Percentiles rank a stretch among this genome's conserved stretches.
These are phyloP conservation scores for Agrotis exclamationis DNA, from an alignment of 2,888 invertebrate genomes.

Conservation along the genomic window DNA sequence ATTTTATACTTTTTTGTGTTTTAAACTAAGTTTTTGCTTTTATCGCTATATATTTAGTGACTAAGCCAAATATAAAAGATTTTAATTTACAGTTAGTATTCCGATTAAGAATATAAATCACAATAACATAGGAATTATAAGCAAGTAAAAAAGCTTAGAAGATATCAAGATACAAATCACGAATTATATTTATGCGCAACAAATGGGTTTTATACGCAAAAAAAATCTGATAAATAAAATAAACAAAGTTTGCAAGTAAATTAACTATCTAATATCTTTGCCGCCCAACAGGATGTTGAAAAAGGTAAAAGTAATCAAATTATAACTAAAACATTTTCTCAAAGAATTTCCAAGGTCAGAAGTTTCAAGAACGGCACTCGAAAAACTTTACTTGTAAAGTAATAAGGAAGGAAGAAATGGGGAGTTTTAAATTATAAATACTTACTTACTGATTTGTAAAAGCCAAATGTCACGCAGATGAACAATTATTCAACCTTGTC, in stretches of 20 bases:
- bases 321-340: not conserved
- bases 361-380: slow-evolving; percentile 3
- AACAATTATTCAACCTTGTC: slow-evolving; percentile 21
- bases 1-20: too few species aligned
- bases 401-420: slow-evolving; percentile 14
- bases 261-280: slow-evolving; percentile 5
- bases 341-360: slow-evolving; percentile 17
- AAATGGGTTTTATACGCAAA: too few species aligned
- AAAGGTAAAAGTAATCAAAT: slow-evolving; percentile 22
- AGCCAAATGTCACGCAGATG: slow-evolving; percentile 10
- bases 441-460: slow-evolving; percentile 11
- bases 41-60: too few species aligned
- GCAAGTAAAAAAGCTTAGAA: too few species aligned
- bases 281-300: not conserved
- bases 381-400: slow-evolving; percentile 5
- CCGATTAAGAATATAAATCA: too few species aligned
- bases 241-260: slow-evolving; percentile 1
- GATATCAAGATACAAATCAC: too few species aligned
- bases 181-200: too few species aligned
- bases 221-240: not conserved
- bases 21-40: too few species aligned
- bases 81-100: too few species aligned
- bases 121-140: too few species aligned
- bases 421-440: slow-evolving; percentile 21
- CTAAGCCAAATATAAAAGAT: too few species aligned